phyloP scores from a whole-genome alignment of 2,888 invertebrate genomes.

The Perizoma flavofasciatum region DNA sequence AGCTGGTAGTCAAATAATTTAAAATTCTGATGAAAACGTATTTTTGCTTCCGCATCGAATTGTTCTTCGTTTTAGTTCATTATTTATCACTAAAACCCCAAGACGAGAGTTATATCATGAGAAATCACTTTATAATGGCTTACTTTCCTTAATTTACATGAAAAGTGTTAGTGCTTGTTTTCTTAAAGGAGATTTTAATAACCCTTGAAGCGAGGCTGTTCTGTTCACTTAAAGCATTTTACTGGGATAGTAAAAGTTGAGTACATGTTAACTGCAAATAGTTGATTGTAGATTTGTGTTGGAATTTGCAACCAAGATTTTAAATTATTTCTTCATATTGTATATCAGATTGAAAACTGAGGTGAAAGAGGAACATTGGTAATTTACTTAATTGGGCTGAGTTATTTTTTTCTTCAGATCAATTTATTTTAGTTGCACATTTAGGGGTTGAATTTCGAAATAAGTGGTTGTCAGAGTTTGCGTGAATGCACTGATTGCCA shows the following conservation, averaged over 20 bases:
- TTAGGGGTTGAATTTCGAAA: too few relatives aligned
- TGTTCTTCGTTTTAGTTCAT: conserved; percentile 38
- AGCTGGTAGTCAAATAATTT: too few relatives aligned
- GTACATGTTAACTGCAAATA: background rate
- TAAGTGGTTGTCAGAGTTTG: too few relatives aligned
- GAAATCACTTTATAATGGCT: conserved; percentile 62
- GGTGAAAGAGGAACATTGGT: too few relatives aligned
- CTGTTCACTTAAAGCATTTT: conserved; percentile 2
- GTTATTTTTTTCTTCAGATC: too few relatives aligned
- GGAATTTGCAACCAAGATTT: too few relatives aligned
- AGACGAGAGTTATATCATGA: conserved; percentile 47
- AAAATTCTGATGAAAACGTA: background rate
- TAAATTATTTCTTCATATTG: too few relatives aligned
- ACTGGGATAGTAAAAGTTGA: conserved; percentile 8
- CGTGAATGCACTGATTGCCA: too few relatives aligned
- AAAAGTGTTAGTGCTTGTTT: conserved; percentile 63
- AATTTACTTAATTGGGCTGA: too few relatives aligned
- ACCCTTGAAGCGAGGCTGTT: conserved; percentile 8
- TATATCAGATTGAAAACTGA: too few relatives aligned
- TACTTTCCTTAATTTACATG: conserved; percentile 68
- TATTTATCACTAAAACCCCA: conserved; percentile 50
- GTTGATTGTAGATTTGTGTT: background rate
- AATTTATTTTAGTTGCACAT: too few relatives aligned
- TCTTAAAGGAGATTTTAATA: conserved; percentile 67
- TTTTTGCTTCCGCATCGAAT: background rate